Base-by-base conservation (phyloP, 35 echinoderm and acorn worm species). In the Diadema setosum region DNA sequence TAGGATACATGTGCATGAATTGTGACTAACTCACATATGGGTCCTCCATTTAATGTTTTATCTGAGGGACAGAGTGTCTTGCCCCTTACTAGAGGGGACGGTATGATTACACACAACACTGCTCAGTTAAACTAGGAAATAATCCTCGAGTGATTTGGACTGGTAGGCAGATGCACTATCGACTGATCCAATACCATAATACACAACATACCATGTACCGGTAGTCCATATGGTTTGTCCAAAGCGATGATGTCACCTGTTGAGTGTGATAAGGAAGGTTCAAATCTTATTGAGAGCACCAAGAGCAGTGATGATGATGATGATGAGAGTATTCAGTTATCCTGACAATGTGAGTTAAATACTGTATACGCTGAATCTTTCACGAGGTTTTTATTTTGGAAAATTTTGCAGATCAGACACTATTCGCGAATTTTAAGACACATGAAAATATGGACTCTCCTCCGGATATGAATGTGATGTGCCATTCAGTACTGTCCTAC, bases 201-300 rank as follows among this genome's bases (percentile, higher is more conserved):
- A 1, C 37, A 33, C 20, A 2, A 9, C 76, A 14, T 92, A 92
- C 90, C 93, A 82, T 94, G 93, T 46, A 52, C 70, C 12, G 93
- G 93, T 18, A 94, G 46, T 12, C 93, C 87, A 86, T 94, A 94
- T 0, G 93, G 93, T 81, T 94, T 94, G 41, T 94, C 93, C 34
- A 94, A 86, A 3, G 93, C 93, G 86, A 94, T 52, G 44, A 94
- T 78, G 16, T 94, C 93, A 27, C 73, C 87, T 94, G 82, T 26
- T 20, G 18, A 25, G 81, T 11, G 58, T 18, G 60, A 82, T 25
- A 81, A 70, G 82, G 24, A 43, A 20, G 15, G 9, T 23, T 30
- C 46, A 9, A 26, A 6, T 14, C 23, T 63, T 12, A 9, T 17
- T 21, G 8, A 65, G 6, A 46, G 21, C 18, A 57, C 25, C 26